phyloP scores from a whole-genome alignment of 1,140 invertebrate species.

The Littorina saxatilis region DNA sequence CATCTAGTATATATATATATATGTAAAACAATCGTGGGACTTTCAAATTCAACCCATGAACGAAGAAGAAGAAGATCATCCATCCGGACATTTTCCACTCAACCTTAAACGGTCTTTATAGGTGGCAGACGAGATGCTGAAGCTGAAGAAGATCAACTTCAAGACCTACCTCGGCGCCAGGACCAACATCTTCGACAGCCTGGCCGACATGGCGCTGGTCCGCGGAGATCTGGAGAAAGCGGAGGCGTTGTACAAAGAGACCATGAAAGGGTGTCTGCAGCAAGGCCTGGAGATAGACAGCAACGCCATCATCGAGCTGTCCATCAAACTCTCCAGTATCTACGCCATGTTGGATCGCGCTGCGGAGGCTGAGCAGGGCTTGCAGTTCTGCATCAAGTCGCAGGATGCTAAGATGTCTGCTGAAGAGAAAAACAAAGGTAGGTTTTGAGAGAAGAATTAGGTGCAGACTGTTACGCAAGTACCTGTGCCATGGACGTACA shows the following conservation, averaged over 20 bases:
- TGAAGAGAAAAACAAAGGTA: not conserved
- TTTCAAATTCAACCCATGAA: too few relatives aligned
- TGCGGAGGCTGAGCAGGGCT: conserved; percentile 84
- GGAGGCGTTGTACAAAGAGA: conserved; percentile 87
- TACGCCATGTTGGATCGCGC: conserved; percentile 80
- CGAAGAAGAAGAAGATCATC: too few relatives aligned
- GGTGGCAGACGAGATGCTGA: conserved; percentile 52
- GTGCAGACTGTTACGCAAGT: too few relatives aligned
- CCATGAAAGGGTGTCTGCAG: conserved; percentile 83
- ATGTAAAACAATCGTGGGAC: too few relatives aligned
- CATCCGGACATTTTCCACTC: not conserved
- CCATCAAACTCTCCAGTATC: conserved; percentile 79
- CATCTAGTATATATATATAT: too few relatives aligned
- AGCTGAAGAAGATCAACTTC: conserved; percentile 55
- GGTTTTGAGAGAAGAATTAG: not conserved
- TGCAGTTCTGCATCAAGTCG: conserved; percentile 85
- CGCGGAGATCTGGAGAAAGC: conserved; percentile 87
- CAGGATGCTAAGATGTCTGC: conserved; percentile 79
- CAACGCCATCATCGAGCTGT: conserved; percentile 86
- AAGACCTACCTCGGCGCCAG: conserved; percentile 79
- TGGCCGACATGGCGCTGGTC: conserved; percentile 92
- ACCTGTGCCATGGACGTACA: too few relatives aligned
- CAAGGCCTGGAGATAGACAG: conserved; percentile 84
- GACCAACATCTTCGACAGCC: conserved; percentile 91
- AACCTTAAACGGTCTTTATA: not conserved